Evolutionary conservation across 2,888 invertebrate genomes (phyloP).

Genomic region (Nephrotoma appendiculata): DNA sequence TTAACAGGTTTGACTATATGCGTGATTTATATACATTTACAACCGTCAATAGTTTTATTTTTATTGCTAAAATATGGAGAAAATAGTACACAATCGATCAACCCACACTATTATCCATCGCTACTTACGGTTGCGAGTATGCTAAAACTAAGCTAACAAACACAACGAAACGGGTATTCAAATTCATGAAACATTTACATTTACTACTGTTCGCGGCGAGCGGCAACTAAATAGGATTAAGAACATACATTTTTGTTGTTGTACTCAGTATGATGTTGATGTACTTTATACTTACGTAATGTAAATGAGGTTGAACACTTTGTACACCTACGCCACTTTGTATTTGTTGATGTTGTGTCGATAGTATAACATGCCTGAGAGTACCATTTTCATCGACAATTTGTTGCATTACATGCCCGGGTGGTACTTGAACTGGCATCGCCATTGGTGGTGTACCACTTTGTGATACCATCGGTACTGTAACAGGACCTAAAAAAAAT

Average conservation of each 20-base stretch:
- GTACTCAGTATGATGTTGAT: background rate
- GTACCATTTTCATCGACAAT: conserved; percentile 83
- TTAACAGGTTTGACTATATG: too few relatives aligned
- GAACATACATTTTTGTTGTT: background rate
- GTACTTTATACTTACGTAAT: conserved; percentile 37
- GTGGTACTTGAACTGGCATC: conserved; percentile 84
- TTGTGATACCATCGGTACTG: conserved; percentile 74
- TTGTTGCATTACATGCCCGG: conserved; percentile 81
- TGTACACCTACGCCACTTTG: conserved; percentile 29
- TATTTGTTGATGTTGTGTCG: conserved; percentile 43
- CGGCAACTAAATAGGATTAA: background rate
- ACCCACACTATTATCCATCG: background rate
- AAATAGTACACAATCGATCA: background rate
- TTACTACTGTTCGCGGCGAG: background rate
- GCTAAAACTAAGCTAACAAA: background rate
- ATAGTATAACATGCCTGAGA: conserved; percentile 78
- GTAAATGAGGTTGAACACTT: conserved; percentile 39
- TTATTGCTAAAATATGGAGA: background rate
- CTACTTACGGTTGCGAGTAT: background rate
- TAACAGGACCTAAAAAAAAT: conserved; percentile 55
- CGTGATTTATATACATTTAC: background rate
- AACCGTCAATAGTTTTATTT: background rate
- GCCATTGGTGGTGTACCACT: conserved; percentile 61
- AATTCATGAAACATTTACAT: background rate
- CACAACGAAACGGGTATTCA: background rate